These are phyloP conservation scores for Xiphophorus hellerii DNA, from an alignment of 2,113 vertebrate species.

Conservation along the genomic window DNA sequence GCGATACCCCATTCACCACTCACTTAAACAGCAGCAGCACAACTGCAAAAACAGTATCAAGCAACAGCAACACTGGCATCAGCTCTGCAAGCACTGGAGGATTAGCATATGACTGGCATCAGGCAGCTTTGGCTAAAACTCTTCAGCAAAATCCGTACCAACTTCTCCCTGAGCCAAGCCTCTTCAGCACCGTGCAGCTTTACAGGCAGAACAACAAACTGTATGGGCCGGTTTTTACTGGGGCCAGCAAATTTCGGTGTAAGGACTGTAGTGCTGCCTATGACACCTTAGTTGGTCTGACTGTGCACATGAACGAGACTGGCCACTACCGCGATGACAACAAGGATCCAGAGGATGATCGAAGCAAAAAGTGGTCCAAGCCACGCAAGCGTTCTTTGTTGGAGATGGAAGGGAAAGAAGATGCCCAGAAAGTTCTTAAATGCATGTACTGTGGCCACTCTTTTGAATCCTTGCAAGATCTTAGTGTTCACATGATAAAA, in stretches of 20 bases:
- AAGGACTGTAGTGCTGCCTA: conserved; percentile 98
- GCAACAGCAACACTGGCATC: conserved; percentile 78
- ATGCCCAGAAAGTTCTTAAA: conserved; percentile 98
- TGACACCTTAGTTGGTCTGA: conserved; percentile 96
- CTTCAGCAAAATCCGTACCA: conserved; percentile 94
- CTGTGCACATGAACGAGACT: conserved; percentile 98
- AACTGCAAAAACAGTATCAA: conserved; percentile 71
- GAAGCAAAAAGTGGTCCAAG: conserved; percentile 96
- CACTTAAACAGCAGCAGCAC: conserved; percentile 66
- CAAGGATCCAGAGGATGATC: conserved; percentile 92
- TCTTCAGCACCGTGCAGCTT: conserved; percentile 98
- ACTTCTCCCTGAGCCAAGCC: conserved; percentile 95
- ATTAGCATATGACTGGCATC: conserved; percentile 97
- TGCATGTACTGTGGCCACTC: conserved; percentile 99
- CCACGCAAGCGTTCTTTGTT: conserved; percentile 96
- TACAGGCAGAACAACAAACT: conserved; percentile 98
- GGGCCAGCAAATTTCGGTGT: conserved; percentile 98
- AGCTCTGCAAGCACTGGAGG: conserved; percentile 77
- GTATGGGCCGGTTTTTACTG: conserved; percentile 96
- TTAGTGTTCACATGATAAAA: conserved; percentile 99
- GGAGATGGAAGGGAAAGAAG: conserved; percentile 99
- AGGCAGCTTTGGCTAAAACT: conserved; percentile 96
- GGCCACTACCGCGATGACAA: conserved; percentile 99
- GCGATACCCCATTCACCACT: conserved; percentile 60
- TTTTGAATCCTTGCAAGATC: conserved; percentile 97